These are phyloP conservation scores for Lamprotornis superbus DNA, from an alignment of 2,113 vertebrate species.

Conservation along the genomic window DNA sequence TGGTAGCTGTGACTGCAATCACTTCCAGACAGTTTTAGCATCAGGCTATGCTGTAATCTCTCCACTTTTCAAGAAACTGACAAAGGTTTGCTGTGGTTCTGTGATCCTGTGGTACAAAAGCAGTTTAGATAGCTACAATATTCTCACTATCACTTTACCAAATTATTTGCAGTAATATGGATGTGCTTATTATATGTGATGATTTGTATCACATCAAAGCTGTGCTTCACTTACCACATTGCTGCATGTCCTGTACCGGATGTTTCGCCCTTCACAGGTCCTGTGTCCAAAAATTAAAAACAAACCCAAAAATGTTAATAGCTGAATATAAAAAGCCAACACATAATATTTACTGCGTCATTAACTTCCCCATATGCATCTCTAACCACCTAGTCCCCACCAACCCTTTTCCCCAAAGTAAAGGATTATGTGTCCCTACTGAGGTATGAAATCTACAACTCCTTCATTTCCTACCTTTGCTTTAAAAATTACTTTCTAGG, in stretches of 20 bases:
- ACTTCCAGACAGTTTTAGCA: neutral
- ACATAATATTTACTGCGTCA: neutral
- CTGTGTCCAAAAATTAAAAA: slow-evolving; percentile 72
- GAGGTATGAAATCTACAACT: neutral
- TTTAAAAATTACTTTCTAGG: neutral
- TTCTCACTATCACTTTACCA: neutral
- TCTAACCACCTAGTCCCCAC: neutral
- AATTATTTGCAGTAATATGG: neutral
- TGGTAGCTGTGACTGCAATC: neutral
- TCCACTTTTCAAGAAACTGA: neutral
- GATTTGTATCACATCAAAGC: neutral
- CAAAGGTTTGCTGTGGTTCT: neutral
- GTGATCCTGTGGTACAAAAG: neutral
- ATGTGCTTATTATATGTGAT: accelerated
- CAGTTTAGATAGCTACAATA: neutral
- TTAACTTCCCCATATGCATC: neutral
- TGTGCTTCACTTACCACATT: slow-evolving; percentile 88
- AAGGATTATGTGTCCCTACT: neutral
- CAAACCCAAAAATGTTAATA: slow-evolving; percentile 8
- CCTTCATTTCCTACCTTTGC: neutral
- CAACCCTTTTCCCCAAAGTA: neutral
- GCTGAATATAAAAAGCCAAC: neutral
- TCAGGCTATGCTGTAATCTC: neutral
- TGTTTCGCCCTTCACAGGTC: slow-evolving; percentile 94
- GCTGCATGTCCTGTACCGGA: slow-evolving; percentile 95